A percentile compares a stretch with the other conserved stretches of the same genome.
Conservation (phyloP, 2,113 vertebrate species). For the Psittacula cyanocephala region DNA sequence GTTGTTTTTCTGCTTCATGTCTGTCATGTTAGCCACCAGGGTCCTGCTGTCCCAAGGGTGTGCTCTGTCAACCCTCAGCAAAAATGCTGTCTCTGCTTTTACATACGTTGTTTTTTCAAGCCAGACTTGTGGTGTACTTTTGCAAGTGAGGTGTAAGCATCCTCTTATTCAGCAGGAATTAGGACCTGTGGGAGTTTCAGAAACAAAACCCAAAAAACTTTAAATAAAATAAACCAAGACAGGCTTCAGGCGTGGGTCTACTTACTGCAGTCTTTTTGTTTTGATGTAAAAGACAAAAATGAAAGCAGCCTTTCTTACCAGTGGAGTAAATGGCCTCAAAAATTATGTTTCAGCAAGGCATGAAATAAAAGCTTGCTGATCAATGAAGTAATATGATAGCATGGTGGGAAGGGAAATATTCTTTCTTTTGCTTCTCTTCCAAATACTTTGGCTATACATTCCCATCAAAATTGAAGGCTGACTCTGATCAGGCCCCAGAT, state of each 20-base stretch:
- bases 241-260: background rate
- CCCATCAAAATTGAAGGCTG: background rate
- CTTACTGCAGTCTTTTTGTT: background rate
- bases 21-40: background rate
- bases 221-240: background rate
- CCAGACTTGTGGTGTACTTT: background rate
- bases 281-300: background rate
- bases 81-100: background rate
- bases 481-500: background rate
- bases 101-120: background rate
- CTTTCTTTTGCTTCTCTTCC: background rate
- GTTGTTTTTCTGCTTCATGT: slow-evolving; percentile 22
- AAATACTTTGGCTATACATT: background rate
- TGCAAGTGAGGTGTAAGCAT: background rate
- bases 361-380: background rate
- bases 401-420: background rate
- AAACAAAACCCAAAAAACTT: background rate
- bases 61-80: background rate
- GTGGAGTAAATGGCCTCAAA: background rate
- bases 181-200: background rate
- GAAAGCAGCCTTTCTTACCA: background rate
- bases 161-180: slow-evolving; percentile 6
- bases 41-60: slow-evolving; percentile 6
- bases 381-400: background rate
- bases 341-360: background rate